phyloP scores from a whole-genome alignment of 2,113 vertebrate genomes.

The Zingel zingel region DNA sequence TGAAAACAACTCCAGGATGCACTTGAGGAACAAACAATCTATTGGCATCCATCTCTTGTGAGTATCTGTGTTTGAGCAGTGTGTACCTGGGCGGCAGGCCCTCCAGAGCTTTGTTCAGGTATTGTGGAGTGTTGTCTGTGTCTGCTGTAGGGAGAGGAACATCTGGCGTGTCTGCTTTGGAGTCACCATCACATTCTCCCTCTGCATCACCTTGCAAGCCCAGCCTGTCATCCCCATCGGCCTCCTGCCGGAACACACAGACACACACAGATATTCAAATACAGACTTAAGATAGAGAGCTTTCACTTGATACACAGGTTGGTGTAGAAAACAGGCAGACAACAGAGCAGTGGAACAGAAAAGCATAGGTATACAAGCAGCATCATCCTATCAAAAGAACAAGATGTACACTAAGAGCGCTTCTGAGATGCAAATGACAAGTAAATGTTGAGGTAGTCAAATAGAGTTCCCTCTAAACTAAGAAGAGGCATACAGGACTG shows the following conservation, averaged over 20 bases:
- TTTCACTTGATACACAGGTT: not conserved
- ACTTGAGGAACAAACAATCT: not conserved
- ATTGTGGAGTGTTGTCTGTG: conserved; percentile 94
- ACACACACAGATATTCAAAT: conserved; percentile 40
- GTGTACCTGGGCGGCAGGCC: conserved; percentile 94
- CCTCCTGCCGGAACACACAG: conserved; percentile 85
- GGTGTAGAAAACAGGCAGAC: not conserved
- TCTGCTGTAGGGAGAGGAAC: conserved; percentile 85
- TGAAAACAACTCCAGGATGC: not conserved
- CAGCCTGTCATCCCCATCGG: conserved; percentile 88
- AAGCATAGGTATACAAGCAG: no score
- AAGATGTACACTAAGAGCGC: not conserved
- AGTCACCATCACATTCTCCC: conserved; percentile 86
- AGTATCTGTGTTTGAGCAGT: not conserved
- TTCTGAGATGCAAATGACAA: conserved; percentile 13
- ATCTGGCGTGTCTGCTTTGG: conserved; percentile 85
- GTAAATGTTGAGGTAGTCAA: conserved; percentile 28
- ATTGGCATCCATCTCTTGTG: not conserved
- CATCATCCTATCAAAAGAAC: not conserved
- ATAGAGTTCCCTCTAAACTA: not conserved
- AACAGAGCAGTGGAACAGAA: not conserved
- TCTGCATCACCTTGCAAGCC: conserved; percentile 83
- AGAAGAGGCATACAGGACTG: not conserved
- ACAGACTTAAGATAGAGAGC: not conserved
- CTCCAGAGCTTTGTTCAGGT: conserved; percentile 93